Base-by-base conservation (phyloP, 1,140 invertebrate genomes). In the Cyclina sinensis region DNA sequence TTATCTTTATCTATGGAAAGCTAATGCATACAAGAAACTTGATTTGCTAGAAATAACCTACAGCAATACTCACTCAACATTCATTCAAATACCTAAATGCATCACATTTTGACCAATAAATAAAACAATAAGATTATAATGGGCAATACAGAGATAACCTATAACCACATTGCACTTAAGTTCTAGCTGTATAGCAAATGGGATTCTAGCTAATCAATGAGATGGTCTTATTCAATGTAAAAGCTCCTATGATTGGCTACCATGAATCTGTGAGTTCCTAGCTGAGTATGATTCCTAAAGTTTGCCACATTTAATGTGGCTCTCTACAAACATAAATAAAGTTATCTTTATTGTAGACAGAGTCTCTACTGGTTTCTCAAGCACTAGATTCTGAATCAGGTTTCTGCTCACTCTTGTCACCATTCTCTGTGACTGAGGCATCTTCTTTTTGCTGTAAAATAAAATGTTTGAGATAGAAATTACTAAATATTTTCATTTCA, bases 231-330 rank as follows among this genome's bases (percentile, higher is more conserved):
- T 62, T 14, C 9, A 1, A 62, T 62, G 57, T 62, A 62, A 62
- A 62, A 62, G 21, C 57, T 62, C n/a, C 57, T 62, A 21, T 62
- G 57, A 62, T 62, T 62, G 57, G 57, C 57, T 62, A 24, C 14
- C 7, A 27, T 62, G 57, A 62, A 62, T 18, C n/a, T 62, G 57
- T 27, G n/a, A 9, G 7, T 62, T 5, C 18, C 5, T 62, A 7
- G 18, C 9, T 62, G 18, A 18, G n/a, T n/a, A 27, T 27, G 51
- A 18, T 7, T 54, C 18, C 14, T 18, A 18, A 54, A 14, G 3
- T 24, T 27, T 62, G 18, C 57, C 57, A 62, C 57, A 62, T 62
- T 62, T 62, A 4, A 62, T 62, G 57, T 62, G 57, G 4, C 7
- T 18, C 24, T 27, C 9, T 62, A 9, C n/a, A 24, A n/a, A 62